Percentiles rank a stretch among this genome's conserved stretches.
phyloP scores from a whole-genome alignment of 2,888 invertebrate genomes.

The Junonia oenone region DNA sequence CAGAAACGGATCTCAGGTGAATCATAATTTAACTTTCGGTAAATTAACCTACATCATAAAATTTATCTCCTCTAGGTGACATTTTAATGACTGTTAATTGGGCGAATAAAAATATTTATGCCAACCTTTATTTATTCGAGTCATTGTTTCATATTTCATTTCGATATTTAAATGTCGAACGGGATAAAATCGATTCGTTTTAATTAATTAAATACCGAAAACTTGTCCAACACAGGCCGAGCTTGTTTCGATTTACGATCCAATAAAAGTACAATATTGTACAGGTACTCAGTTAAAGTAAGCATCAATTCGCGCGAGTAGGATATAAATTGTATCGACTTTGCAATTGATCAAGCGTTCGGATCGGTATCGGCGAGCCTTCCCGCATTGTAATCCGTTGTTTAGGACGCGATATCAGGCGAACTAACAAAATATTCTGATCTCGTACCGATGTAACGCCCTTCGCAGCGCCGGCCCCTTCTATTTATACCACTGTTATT shows the following conservation, averaged over 20 bases:
- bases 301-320: constrained; percentile 42
- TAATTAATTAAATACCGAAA: constrained; percentile 6
- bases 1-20: constrained; percentile 5
- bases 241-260: constrained; percentile 7
- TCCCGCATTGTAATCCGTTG: constrained; percentile 76
- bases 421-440: constrained; percentile 74
- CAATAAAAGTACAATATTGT: constrained; percentile 18
- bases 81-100: not conserved
- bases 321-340: constrained; percentile 52
- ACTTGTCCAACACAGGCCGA: not conserved
- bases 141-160: constrained; percentile 6
- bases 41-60: constrained; percentile 3
- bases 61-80: not conserved
- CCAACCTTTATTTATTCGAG: not conserved
- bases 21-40: constrained; percentile 8
- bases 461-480: constrained; percentile 63
- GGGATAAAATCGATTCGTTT: not conserved
- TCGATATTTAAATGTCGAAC: constrained; percentile 1
- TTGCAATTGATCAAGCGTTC: constrained; percentile 58
- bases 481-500: constrained; percentile 80
- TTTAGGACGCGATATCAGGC: constrained; percentile 58
- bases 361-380: constrained; percentile 59
- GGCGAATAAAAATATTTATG: not conserved
- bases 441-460: constrained; percentile 77
- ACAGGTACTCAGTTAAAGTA: constrained; percentile 16